phyloP scores from a whole-genome alignment of 2,888 invertebrate genomes.

The Cerastis rubricosa region DNA sequence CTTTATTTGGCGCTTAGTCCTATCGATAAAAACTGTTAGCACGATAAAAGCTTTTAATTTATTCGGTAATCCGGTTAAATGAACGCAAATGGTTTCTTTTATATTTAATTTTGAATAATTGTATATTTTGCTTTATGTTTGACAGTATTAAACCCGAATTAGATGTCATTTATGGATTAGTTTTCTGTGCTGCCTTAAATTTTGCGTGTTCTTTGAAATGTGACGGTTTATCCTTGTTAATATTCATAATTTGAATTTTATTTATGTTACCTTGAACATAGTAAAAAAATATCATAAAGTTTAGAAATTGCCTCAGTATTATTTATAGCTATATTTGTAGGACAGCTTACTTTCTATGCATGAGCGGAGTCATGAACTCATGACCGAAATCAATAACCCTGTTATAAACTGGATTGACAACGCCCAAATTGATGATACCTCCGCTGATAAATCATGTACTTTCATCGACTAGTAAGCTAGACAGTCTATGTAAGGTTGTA shows the following conservation, averaged over 20 bases:
- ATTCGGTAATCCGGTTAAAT: conserved; percentile 13
- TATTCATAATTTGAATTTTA: no score
- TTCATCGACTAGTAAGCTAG: conserved; percentile 11
- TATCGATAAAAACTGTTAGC: conserved; percentile 1
- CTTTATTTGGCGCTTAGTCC: conserved; percentile 13
- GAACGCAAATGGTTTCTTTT: conserved; percentile 3
- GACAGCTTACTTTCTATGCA: conserved; percentile 69
- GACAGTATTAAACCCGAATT: not conserved
- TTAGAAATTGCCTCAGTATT: conserved; percentile 18
- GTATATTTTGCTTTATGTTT: conserved; percentile 3
- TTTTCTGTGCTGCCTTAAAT: not conserved
- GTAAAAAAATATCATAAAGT: conserved; percentile 4
- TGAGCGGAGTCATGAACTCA: conserved; percentile 59
- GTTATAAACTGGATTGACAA: conserved; percentile 60
- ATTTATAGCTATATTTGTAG: conserved; percentile 33
- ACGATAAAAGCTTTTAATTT: not conserved
- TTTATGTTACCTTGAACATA: not conserved
- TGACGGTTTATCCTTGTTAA: not conserved
- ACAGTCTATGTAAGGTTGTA: not conserved
- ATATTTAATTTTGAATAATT: conserved; percentile 2
- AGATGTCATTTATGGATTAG: not conserved
- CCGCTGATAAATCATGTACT: conserved; percentile 67
- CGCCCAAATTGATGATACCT: conserved; percentile 59
- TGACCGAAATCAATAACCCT: conserved; percentile 69
- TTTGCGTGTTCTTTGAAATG: not conserved